Conservation (phyloP, 2,888 invertebrate species). For the Aproaerema taeniolella region DNA sequence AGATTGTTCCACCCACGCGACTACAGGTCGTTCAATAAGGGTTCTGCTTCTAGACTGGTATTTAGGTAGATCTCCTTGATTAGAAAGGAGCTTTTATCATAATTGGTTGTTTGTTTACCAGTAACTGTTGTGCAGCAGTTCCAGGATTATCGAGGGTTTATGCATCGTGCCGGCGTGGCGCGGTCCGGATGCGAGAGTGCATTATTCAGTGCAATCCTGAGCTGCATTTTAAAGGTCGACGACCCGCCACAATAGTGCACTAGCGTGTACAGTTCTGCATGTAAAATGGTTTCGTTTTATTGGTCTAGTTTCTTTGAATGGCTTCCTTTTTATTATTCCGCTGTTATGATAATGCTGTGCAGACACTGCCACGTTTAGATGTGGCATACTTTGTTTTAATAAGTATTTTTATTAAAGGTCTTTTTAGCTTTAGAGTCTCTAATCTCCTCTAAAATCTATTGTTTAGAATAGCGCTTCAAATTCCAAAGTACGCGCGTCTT, state of each 20-base stretch:
- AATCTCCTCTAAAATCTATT: too few relatives aligned
- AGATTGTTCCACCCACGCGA: too few relatives aligned
- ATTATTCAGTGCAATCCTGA: conserved; percentile 14
- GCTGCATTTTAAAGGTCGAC: conserved; percentile 14
- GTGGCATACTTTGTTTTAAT: too few relatives aligned
- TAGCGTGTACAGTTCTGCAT: conserved; percentile 10
- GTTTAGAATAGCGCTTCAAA: too few relatives aligned
- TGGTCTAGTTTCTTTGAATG: conserved; percentile 14
- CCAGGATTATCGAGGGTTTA: conserved; percentile 1
- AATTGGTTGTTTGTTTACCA: not conserved
- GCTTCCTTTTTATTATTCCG: conserved; percentile 8
- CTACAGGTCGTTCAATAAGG: too few relatives aligned
- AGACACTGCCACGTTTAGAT: too few relatives aligned
- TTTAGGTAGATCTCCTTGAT: too few relatives aligned
- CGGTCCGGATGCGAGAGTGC: conserved; percentile 14
- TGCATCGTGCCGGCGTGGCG: conserved; percentile 8
- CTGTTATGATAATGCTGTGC: conserved; percentile 7
- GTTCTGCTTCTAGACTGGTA: too few relatives aligned
- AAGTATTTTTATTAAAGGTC: too few relatives aligned
- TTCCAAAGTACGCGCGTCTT: too few relatives aligned
- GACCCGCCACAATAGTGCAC: conserved; percentile 10
- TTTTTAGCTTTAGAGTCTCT: too few relatives aligned
- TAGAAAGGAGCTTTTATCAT: conserved; percentile 8
- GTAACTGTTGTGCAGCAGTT: too few relatives aligned
- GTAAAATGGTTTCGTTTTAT: conserved; percentile 10